Evolutionary conservation across 2,113 vertebrate genomes (phyloP).

Genomic region (Heteronetta atricapilla): DNA sequence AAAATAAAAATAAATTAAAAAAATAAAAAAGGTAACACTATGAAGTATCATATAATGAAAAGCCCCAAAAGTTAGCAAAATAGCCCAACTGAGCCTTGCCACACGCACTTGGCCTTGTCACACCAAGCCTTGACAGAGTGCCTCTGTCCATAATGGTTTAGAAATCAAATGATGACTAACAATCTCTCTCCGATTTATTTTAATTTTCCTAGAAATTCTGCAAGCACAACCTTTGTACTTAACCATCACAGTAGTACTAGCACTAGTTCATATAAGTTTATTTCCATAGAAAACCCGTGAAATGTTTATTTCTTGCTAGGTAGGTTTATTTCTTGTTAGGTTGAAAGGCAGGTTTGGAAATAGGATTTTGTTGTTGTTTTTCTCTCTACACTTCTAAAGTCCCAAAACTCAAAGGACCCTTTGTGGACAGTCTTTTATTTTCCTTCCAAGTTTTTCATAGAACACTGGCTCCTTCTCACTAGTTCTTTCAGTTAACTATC

Average conservation of each 20-base stretch:
- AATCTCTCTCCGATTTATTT: background rate
- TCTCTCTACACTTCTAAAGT: background rate
- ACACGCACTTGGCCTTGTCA: background rate
- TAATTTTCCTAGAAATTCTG: background rate
- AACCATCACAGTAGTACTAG: background rate
- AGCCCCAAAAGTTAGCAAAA: background rate
- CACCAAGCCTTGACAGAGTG: background rate
- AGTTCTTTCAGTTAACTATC: constrained; percentile 33
- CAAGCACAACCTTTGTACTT: background rate
- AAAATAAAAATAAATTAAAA: background rate
- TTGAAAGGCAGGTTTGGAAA: background rate
- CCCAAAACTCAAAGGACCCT: constrained; percentile 29
- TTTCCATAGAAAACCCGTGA: background rate
- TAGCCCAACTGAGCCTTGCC: background rate
- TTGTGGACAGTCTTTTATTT: constrained; percentile 45
- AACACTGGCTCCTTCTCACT: constrained; percentile 27
- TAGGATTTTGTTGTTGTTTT: background rate
- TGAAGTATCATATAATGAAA: background rate
- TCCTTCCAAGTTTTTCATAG: constrained; percentile 40
- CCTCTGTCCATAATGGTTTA: background rate
- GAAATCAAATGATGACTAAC: background rate
- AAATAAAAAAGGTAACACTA: background rate
- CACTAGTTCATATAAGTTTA: background rate
- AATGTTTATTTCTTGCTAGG: background rate
- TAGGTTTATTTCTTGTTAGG: too few species aligned